Base-by-base conservation (phyloP, 2,888 invertebrate species). In the Junonia oenone region DNA sequence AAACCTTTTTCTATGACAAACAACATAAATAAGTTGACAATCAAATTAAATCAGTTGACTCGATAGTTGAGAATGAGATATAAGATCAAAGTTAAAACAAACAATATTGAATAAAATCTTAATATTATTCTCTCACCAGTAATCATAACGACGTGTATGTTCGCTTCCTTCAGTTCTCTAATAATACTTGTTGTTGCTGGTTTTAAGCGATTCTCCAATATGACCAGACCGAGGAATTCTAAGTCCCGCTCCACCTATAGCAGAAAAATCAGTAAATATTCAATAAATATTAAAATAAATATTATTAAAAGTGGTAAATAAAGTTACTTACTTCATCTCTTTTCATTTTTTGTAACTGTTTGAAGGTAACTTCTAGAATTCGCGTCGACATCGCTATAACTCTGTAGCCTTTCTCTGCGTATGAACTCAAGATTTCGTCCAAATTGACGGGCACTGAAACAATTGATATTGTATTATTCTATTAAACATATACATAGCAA, bases 201-300 rank as follows among this genome's bases (percentile, higher is more conserved):
- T 75, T 99, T 99, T 52, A 99, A 86, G 0, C 97, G 92, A 83
- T 99, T 99, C 81, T 99, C 99, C 90, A 99, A 92, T 6, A 99
- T 94, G 9, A 99, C 95, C 63, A 99, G 92, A 0, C 98, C 98
- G 4, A 97, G 84, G 75, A 97, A 96, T 56, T 92, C 94, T 63
- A 98, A 84, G 64, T 96, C 95, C 17, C 91, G 91, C 82, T 99
- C 98, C 33, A 97, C 93, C 70, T 93, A 91, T 58, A 55, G 11
- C 8, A 29, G 8, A 5, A 29, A 29, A 9, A 29, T 29, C 9
- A 29, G 1, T n/a, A n/a, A n/a, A n/a, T n/a, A n/a, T n/a, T n/a
- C n/a, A n/a, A n/a, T n/a, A n/a, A n/a, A n/a, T n/a, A n/a, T n/a
- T n/a, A n/a, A n/a, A n/a, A n/a, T n/a, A n/a, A n/a, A n/a, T n/a